phyloP scores from a whole-genome alignment of 2,113 vertebrate genomes.

The Apodemus sylvaticus region DNA sequence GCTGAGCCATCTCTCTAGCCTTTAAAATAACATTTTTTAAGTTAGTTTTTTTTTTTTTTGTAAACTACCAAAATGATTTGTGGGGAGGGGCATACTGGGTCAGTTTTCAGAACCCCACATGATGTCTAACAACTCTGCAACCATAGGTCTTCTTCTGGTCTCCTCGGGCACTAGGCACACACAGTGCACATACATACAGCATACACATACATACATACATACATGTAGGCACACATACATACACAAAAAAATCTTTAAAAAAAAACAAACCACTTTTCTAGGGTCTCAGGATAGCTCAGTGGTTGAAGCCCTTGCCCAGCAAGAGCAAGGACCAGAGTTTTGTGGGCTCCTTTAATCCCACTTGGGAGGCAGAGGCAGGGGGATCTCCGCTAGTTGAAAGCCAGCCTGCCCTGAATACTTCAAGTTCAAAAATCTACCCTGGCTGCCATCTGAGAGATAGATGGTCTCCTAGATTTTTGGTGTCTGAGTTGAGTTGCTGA shows the following conservation, averaged over 20 bases:
- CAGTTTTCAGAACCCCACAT: neutral
- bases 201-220: neutral
- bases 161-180: neutral
- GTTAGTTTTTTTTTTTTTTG: neutral
- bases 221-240: neutral
- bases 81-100: too few species aligned
- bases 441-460: neutral
- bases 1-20: neutral
- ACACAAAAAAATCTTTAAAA: neutral
- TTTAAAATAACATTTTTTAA: neutral
- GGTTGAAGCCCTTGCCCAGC: neutral
- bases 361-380: neutral
- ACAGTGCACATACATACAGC: neutral
- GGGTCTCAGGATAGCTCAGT: neutral
- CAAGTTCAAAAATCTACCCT: neutral
- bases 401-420: neutral
- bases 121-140: neutral
- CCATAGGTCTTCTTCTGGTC: neutral
- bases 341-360: neutral
- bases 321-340: neutral
- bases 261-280: neutral
- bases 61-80: neutral
- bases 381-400: neutral
- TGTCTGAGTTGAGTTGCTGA: neutral
- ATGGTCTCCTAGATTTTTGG: neutral